phyloP scores from a whole-genome alignment of 2,113 vertebrate genomes.

The Anhinga rufa region DNA sequence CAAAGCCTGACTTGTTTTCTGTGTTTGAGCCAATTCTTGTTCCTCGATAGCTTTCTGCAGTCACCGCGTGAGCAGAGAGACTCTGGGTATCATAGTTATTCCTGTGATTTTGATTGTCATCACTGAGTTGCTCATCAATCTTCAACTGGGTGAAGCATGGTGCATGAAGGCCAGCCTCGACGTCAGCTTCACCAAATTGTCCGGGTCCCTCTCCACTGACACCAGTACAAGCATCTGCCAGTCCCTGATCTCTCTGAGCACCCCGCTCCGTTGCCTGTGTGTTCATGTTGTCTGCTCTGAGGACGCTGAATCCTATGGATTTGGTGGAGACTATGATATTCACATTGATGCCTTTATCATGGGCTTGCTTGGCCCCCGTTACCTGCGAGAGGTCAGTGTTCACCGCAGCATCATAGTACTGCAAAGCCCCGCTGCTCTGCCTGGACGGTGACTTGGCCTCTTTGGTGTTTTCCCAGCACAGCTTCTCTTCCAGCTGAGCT shows the following conservation, averaged over 20 bases:
- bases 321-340: constrained; percentile 27
- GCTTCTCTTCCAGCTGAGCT: constrained; percentile 61
- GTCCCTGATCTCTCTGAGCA: not conserved
- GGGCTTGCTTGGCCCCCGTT: constrained; percentile 11
- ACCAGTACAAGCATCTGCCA: not conserved
- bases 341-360: constrained; percentile 70
- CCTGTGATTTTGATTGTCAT: constrained; percentile 3
- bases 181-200: not conserved
- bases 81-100: not conserved
- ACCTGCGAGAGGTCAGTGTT: constrained; percentile 63
- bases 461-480: not conserved
- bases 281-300: not conserved
- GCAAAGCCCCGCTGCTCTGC: not conserved
- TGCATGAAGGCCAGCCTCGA: not conserved
- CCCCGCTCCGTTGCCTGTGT: rapidly evolving
- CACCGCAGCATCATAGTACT: constrained; percentile 51
- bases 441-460: not conserved
- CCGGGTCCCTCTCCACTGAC: not conserved
- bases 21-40: not conserved
- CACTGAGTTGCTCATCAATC: constrained; percentile 19
- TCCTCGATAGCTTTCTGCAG: not conserved
- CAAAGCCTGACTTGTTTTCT: not conserved
- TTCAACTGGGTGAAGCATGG: constrained; percentile 31
- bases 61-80: not conserved
- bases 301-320: not conserved